Evolutionary conservation across 2,888 invertebrate species (phyloP), one percentile per base, ranked within the genome.

Genomic region (Eubasilissa splendida): DNA sequence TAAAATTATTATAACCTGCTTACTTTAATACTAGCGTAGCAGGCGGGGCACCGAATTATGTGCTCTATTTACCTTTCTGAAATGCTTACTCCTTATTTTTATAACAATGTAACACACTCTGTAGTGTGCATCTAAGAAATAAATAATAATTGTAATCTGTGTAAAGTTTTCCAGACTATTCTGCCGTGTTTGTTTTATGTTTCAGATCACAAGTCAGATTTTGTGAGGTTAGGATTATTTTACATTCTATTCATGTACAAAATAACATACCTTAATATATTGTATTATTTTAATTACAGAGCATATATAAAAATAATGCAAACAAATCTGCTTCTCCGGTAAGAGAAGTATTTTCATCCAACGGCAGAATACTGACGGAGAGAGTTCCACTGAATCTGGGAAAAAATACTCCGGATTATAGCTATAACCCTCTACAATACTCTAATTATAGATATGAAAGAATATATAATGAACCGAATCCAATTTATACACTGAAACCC

Each of bases 261-360:
- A 5, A 12, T 74, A 74, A 7, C 54, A 54, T 8, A 1, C 8
- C 50, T 68, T 63, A 22, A 63, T 14, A 10, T 12, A 60, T 12
- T 75, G 5, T 14, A 71, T 22, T 42, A 11, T 53, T 63, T 14
- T 42, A 14, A 33, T 77, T 76, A 59, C 79, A 82, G 82, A 70
- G 79, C 14, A 79, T 82, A 14, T 82, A 82, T 56, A 79, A 58
- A 53, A 80, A 68, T 63, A 76, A 79, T 66, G 77, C 75, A 33
- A 65, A 76, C 12, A 80, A 63, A n/a, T 59, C 76, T 50, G 42
- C 31, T 7, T 14, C 60, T 4, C 56, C 63, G 10, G 42, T 63
- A n/a, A 70, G 56, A 52, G 76, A 59, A 58, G 7, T 75, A 54
- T 56, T 66, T 58, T 22, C 73, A 1, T 14, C 58, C 22, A 70